Conservation (phyloP, 2,113 vertebrate species). For the Trogon surrucura region DNA sequence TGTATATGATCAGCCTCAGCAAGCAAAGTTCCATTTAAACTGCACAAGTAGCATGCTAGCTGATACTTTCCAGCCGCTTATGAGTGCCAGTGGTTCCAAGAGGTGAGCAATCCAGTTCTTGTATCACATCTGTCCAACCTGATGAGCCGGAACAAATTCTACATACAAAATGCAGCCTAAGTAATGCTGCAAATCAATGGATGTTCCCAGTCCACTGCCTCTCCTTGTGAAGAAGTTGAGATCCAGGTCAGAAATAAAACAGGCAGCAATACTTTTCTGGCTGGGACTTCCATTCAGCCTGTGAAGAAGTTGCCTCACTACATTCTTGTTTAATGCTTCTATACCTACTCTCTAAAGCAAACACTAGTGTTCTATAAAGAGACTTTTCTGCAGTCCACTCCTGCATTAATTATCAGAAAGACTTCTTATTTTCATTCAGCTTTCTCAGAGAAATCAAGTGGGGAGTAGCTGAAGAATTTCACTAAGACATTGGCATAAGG, state of each 20-base stretch:
- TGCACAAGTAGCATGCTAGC: not conserved
- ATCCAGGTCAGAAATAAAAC: not conserved
- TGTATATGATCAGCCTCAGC: not conserved
- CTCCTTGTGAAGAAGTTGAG: not conserved
- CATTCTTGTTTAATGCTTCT: not conserved
- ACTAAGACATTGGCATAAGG: not conserved
- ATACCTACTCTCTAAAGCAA: not conserved
- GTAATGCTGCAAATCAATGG: not conserved
- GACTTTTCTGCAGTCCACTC: not conserved
- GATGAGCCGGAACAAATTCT: not conserved
- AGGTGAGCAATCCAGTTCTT: not conserved
- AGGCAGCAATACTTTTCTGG: not conserved
- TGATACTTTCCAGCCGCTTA: too few relatives aligned
- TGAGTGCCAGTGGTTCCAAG: fast-evolving
- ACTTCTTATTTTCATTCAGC: not conserved
- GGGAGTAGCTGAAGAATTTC: not conserved
- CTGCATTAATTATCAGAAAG: not conserved
- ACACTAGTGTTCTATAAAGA: not conserved
- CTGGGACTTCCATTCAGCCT: not conserved
- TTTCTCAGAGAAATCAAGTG: not conserved
- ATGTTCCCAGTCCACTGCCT: not conserved
- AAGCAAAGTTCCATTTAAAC: not conserved
- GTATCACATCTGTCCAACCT: not conserved
- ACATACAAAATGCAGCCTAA: not conserved
- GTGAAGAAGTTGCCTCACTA: not conserved